Evolutionary conservation across 2,797 vertebrate genomes (phyloP).

Genomic region (Trachops cirrhosus): DNA sequence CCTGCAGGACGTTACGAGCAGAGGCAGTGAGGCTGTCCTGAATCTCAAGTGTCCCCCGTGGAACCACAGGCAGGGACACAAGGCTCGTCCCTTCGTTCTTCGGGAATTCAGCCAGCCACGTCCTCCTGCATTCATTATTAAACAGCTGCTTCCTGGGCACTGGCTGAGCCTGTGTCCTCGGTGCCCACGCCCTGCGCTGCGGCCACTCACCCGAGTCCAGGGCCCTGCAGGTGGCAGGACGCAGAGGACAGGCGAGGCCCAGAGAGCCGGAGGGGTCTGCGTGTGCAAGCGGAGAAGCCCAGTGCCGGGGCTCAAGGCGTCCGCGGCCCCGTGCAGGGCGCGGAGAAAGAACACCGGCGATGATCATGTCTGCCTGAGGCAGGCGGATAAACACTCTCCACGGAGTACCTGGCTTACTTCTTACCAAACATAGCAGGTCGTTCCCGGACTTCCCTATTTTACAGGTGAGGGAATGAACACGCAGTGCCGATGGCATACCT

Average conservation of each 20-base stretch:
- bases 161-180: accelerated
- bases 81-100: too few species aligned
- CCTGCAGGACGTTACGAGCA: background rate
- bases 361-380: too few species aligned
- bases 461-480: accelerated
- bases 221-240: accelerated
- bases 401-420: background rate
- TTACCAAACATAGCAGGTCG: background rate
- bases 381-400: too few species aligned
- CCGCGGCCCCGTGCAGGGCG: accelerated
- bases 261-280: background rate
- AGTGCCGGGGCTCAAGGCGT: too few species aligned
- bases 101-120: too few species aligned
- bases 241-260: too few species aligned
- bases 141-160: too few species aligned
- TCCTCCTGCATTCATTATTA: too few species aligned
- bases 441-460: background rate
- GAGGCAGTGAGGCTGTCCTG: background rate
- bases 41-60: too few species aligned
- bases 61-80: accelerated
- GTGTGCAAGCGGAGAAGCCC: accelerated
- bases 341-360: background rate
- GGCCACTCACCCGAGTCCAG: too few species aligned
- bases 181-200: too few species aligned
- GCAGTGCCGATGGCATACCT: too few species aligned